Conservation (phyloP, 2,888 invertebrate genomes). For the Linyphia triangularis region DNA sequence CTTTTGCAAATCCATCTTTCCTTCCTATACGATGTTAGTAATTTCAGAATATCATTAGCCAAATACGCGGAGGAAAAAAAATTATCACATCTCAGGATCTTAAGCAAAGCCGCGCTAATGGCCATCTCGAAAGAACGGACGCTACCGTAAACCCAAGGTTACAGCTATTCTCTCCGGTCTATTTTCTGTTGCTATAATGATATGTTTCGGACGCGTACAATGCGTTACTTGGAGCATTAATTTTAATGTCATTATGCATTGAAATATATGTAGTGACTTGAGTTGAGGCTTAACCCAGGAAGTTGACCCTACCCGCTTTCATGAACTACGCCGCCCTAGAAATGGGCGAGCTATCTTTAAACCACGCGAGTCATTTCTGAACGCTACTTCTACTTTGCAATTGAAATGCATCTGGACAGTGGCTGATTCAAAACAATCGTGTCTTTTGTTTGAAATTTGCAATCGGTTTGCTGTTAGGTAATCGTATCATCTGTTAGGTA, state of each 20-base stretch:
- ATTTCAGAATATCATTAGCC: neutral
- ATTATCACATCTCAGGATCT: neutral
- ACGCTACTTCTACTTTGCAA: neutral
- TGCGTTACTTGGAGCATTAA: constrained; percentile 44
- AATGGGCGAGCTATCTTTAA: constrained; percentile 11
- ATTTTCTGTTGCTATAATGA: constrained; percentile 36
- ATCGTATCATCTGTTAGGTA: too few relatives aligned
- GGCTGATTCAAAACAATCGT: neutral
- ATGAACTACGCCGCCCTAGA: constrained; percentile 50
- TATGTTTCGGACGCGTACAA: neutral
- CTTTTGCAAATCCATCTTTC: neutral
- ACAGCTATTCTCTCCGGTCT: neutral
- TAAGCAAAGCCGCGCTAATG: neutral
- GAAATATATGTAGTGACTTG: neutral
- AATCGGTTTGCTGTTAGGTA: neutral
- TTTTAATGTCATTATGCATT: constrained; percentile 49
- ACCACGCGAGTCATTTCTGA: neutral
- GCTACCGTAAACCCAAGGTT: constrained; percentile 46
- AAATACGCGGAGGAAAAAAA: neutral
- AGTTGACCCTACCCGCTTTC: constrained; percentile 41
- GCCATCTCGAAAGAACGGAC: neutral
- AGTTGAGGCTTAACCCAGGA: constrained; percentile 36
- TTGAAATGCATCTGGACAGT: neutral
- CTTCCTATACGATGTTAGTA: neutral
- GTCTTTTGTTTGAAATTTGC: neutral